Evolutionary conservation across 2,888 invertebrate species (phyloP).

Genomic region (Tetheella fluctuosa): DNA sequence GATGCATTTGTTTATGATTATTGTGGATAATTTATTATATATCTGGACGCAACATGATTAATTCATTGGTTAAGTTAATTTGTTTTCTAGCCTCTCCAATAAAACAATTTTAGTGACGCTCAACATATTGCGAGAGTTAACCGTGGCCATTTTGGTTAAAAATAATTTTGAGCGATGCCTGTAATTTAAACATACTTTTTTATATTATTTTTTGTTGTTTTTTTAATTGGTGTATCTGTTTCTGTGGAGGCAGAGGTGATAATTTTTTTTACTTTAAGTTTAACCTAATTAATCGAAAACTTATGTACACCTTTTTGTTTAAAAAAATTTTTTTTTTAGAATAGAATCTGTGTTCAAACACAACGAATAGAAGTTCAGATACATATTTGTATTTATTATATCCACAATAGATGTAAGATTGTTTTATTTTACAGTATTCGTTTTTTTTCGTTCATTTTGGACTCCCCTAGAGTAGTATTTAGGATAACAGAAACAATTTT

Average conservation of each 20-base stretch:
- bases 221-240: conserved; percentile 36
- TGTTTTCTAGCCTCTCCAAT: too few species aligned
- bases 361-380: conserved; percentile 67
- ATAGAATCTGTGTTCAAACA: conserved; percentile 61
- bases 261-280: conserved; percentile 35
- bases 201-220: conserved; percentile 23
- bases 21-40: conserved; percentile 25
- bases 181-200: conserved; percentile 29
- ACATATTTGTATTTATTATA: conserved; percentile 60
- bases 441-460: conserved; percentile 44
- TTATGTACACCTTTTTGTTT: conserved; percentile 1
- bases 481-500: conserved; percentile 48
- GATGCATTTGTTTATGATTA: conserved; percentile 33
- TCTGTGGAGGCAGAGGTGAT: conserved; percentile 60
- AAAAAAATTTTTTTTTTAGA: conserved; percentile 26
- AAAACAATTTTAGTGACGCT: conserved; percentile 32
- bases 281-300: background rate
- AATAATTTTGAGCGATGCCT: conserved; percentile 37
- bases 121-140: conserved; percentile 41
- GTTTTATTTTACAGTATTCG: conserved; percentile 67
- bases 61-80: background rate
- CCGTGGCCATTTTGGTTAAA: conserved; percentile 67
- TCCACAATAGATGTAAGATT: conserved; percentile 61
- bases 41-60: conserved; percentile 22
- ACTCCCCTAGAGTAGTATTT: conserved; percentile 44